phyloP scores from a whole-genome alignment of 2,888 invertebrate genomes.

The Zhuqinia jingwanae region DNA sequence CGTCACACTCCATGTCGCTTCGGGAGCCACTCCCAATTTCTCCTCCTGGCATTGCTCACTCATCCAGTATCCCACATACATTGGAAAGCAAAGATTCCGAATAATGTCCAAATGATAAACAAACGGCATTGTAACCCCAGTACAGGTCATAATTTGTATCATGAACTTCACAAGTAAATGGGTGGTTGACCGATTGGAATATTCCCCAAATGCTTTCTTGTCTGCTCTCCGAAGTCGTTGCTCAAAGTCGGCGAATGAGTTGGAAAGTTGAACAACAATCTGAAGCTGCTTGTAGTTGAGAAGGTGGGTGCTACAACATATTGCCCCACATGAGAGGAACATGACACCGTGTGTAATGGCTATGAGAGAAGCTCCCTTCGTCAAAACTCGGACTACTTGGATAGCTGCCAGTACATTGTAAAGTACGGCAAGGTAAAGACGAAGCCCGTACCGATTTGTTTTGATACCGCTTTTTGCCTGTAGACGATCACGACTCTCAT shows the following conservation, averaged over 20 bases:
- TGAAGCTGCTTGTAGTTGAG: neutral
- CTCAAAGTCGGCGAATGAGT: conserved; percentile 16
- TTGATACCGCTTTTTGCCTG: too few relatives aligned
- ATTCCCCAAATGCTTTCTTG: neutral
- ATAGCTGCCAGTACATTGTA: too few relatives aligned
- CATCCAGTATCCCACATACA: conserved; percentile 42
- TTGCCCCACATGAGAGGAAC: neutral
- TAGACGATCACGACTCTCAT: too few relatives aligned
- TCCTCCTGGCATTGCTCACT: neutral
- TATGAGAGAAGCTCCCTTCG: neutral
- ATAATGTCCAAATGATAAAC: conserved; percentile 31
- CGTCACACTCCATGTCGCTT: neutral
- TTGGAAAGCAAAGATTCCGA: conserved; percentile 45
- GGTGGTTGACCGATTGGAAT: too few relatives aligned
- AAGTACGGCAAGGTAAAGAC: too few relatives aligned
- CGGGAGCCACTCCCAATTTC: neutral
- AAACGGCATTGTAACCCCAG: neutral
- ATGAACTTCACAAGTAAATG: neutral
- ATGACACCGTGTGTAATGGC: conserved; percentile 34
- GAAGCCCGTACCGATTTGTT: too few relatives aligned
- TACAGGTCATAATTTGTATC: neutral
- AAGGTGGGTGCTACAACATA: neutral
- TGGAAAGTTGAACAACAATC: neutral
- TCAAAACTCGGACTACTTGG: too few relatives aligned
- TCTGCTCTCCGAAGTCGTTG: neutral